These are phyloP conservation scores for Brachypalpus laphriformis DNA, from an alignment of 2,888 invertebrate genomes.

Conservation along the genomic window DNA sequence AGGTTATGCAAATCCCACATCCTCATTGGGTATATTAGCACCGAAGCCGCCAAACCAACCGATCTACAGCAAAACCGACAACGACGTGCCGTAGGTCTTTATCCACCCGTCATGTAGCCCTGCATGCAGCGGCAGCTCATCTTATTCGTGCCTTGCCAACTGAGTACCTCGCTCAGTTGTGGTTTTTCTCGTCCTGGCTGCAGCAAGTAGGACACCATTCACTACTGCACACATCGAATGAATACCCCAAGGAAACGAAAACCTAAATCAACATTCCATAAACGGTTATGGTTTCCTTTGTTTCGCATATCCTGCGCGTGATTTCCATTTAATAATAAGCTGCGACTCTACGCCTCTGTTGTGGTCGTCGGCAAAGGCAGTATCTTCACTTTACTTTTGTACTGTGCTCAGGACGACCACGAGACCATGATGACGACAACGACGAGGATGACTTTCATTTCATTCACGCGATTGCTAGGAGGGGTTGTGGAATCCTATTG, in stretches of 20 bases:
- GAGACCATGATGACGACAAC: background rate
- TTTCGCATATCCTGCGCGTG: slow-evolving; percentile 58
- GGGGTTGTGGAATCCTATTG: background rate
- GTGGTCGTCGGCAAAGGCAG: slow-evolving; percentile 29
- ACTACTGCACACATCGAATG: background rate
- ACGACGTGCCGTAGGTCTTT: background rate
- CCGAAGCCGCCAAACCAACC: background rate
- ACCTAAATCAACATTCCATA: slow-evolving; percentile 55
- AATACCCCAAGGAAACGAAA: slow-evolving; percentile 40
- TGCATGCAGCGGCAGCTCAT: slow-evolving; percentile 32
- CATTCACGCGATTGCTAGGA: slow-evolving; percentile 22
- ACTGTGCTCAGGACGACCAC: slow-evolving; percentile 18
- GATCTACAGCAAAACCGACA: background rate
- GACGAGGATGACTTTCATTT: slow-evolving; percentile 38
- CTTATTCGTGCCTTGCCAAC: slow-evolving; percentile 29
- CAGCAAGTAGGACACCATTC: background rate
- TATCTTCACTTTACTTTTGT: slow-evolving; percentile 29
- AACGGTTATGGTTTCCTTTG: slow-evolving; percentile 60
- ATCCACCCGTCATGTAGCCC: slow-evolving; percentile 3
- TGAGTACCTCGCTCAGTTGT: slow-evolving; percentile 27
- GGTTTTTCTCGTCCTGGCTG: slow-evolving; percentile 13
- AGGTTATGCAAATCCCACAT: slow-evolving; percentile 27
- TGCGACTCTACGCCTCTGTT: slow-evolving; percentile 18
- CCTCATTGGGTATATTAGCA: background rate
- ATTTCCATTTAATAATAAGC: slow-evolving; percentile 62